A percentile compares a stretch with the other conserved stretches of the same genome.
These are phyloP conservation scores for Chondrilla cf. caribensis DNA, from an alignment of 37 sponge, comb jelly and placozoan species.

Conservation along the genomic window DNA sequence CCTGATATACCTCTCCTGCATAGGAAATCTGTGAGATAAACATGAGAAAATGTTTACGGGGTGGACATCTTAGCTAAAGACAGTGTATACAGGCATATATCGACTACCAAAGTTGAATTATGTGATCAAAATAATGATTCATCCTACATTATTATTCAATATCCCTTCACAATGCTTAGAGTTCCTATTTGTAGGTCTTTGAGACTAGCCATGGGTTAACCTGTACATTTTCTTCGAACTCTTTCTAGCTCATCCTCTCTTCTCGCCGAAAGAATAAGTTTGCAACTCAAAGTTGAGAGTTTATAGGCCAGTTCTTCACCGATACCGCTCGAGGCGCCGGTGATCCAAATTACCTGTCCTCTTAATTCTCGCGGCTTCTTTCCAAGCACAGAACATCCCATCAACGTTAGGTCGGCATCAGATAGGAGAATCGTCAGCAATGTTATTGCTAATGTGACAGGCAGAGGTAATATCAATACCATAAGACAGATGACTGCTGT, in stretches of 20 bases:
- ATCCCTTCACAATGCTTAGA: no score
- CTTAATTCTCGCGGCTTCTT: constrained; percentile 26
- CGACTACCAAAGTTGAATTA: no score
- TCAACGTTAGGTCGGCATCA: constrained; percentile 63
- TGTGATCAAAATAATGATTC: no score
- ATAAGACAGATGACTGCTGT: no score
- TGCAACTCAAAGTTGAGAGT: constrained; percentile 61
- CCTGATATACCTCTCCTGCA: no score
- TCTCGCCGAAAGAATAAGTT: constrained; percentile 83
- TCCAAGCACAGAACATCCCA: constrained; percentile 35
- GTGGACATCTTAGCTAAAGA: no score
- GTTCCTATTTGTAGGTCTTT: no score
- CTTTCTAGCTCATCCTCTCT: constrained; percentile 66
- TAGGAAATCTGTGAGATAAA: no score
- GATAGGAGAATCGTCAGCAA: neutral
- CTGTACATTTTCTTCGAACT: constrained; percentile 70
- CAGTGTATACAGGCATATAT: no score
- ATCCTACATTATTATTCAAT: no score
- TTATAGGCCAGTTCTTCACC: constrained; percentile 70
- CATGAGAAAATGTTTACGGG: no score
- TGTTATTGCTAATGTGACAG: neutral
- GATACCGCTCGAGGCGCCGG: constrained; percentile 93
- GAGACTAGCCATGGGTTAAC: constrained; percentile 20
- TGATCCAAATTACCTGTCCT: constrained; percentile 93
- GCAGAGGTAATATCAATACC: neutral